Percentiles rank a stretch among this genome's conserved stretches.
Evolutionary conservation across 2,797 vertebrate genomes (phyloP).

Genomic region (Trematomus bernacchii): DNA sequence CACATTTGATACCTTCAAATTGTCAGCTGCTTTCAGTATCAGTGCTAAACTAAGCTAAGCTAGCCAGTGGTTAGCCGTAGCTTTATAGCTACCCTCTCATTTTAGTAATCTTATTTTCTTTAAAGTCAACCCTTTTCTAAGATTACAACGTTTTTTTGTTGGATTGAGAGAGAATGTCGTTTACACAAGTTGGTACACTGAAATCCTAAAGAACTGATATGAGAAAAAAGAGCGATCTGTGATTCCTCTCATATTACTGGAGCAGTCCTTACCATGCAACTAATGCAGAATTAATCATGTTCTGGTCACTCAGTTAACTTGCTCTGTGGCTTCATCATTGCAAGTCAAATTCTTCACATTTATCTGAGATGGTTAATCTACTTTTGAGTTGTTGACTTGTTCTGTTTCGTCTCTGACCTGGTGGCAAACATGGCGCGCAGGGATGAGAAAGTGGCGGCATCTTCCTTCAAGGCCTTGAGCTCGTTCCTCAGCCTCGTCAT

Average conservation of each 20-base stretch:
- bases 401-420: slow-evolving; percentile 67
- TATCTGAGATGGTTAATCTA: background rate
- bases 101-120: background rate
- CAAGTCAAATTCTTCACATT: background rate
- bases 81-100: background rate
- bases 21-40: background rate
- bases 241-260: background rate
- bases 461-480: slow-evolving; percentile 96
- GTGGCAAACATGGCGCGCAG: slow-evolving; percentile 97
- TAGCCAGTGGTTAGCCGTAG: background rate
- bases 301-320: background rate
- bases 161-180: background rate
- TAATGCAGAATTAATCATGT: background rate
- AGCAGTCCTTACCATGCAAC: too few species aligned
- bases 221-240: background rate
- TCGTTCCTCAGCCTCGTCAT: slow-evolving; percentile 98
- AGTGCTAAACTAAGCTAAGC: background rate
- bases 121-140: background rate
- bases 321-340: slow-evolving; percentile 1
- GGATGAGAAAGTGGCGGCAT: slow-evolving; percentile 98
- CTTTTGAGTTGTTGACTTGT: background rate
- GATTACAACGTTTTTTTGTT: background rate
- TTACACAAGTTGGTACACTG: background rate
- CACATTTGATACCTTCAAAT: background rate
- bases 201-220: background rate